Percentiles rank a stretch among this genome's conserved stretches.
Conservation (phyloP, 2,797 vertebrate genomes). For the Eulemur albifrons region DNA sequence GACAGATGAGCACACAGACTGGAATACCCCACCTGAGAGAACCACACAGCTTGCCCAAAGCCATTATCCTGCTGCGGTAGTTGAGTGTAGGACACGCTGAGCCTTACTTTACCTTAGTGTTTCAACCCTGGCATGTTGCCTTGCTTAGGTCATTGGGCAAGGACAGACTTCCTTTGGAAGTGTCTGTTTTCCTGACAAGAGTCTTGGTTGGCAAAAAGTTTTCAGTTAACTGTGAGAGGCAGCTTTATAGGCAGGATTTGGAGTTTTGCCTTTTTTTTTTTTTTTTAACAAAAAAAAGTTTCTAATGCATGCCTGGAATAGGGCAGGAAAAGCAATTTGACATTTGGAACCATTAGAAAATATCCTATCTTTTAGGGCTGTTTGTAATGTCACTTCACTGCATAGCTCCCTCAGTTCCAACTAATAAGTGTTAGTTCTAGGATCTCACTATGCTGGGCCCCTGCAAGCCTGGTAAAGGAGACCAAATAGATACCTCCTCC, state of each 20-base stretch:
- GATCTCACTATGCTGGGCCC: not conserved
- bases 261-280: not conserved
- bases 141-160: not conserved
- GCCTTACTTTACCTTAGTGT: not conserved
- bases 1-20: not conserved
- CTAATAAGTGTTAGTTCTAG: not conserved
- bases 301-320: not conserved
- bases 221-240: not conserved
- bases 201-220: slow-evolving; percentile 27
- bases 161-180: not conserved
- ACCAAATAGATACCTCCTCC: not conserved
- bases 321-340: slow-evolving; percentile 6
- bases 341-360: slow-evolving; percentile 29
- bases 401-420: not conserved
- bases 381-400: not conserved
- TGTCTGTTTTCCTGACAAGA: slow-evolving; percentile 8
- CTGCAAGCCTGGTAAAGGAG: not conserved
- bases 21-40: not conserved
- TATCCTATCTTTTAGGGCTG: not conserved
- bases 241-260: not conserved
- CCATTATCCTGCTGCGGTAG: not conserved
- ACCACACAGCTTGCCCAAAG: not conserved
- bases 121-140: not conserved
- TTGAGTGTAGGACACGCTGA: not conserved
- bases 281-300: not conserved